These are phyloP conservation scores for Drosophila heteroneura DNA, from an alignment of 2,888 invertebrate genomes.

Conservation along the genomic window DNA sequence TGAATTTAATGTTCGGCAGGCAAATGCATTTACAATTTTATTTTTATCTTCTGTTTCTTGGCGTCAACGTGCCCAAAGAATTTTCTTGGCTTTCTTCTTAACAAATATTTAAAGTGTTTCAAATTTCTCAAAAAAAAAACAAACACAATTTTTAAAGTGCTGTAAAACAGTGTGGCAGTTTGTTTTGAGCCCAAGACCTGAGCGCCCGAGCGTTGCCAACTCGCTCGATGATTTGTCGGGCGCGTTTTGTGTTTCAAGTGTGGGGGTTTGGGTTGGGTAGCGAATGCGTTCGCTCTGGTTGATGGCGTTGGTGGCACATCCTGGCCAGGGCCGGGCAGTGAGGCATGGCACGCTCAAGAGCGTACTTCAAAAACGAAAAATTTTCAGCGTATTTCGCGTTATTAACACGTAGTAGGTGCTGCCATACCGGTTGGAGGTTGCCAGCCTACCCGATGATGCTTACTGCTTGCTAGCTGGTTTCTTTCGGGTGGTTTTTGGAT, in stretches of 20 bases:
- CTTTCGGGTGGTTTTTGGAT: conserved; percentile 43
- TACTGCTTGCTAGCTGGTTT: conserved; percentile 15
- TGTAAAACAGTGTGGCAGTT: conserved; percentile 40
- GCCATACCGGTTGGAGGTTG: conserved; percentile 18
- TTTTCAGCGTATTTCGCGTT: conserved; percentile 78
- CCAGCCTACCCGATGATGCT: conserved; percentile 23
- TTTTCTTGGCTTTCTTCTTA: conserved; percentile 52
- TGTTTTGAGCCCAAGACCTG: conserved; percentile 31
- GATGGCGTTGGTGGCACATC: conserved; percentile 14
- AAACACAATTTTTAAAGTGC: conserved; percentile 52
- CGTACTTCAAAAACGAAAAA: conserved; percentile 77
- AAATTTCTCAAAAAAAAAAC: conserved; percentile 56
- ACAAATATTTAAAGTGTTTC: conserved; percentile 81
- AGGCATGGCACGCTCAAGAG: conserved; percentile 71
- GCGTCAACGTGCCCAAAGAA: conserved; percentile 74
- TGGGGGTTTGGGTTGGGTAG: conserved; percentile 10
- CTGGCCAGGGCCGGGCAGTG: conserved; percentile 44
- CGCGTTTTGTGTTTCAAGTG: conserved; percentile 79
- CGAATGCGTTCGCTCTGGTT: background rate
- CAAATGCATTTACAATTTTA: background rate
- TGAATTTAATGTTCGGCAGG: background rate
- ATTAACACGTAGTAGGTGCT: conserved; percentile 78
- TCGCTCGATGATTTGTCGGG: conserved; percentile 71
- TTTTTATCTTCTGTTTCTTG: conserved; percentile 28
- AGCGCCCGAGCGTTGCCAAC: conserved; percentile 77